These are phyloP conservation scores for Sorex fumeus DNA, from an alignment of 2,113 vertebrate species.

Conservation along the genomic window DNA sequence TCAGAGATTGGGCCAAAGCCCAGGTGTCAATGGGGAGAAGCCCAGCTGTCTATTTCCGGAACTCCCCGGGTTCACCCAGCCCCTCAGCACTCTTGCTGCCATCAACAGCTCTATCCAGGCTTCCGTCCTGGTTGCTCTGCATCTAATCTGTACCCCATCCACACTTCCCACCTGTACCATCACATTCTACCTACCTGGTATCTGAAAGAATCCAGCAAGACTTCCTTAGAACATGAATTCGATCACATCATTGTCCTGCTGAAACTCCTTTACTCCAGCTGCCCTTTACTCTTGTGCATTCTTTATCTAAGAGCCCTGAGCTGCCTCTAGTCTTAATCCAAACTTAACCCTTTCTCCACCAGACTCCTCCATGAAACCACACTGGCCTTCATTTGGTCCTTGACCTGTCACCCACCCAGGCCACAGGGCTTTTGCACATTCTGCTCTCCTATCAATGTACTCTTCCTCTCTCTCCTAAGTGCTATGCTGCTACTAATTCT, in stretches of 20 bases:
- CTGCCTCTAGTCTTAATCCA: background rate
- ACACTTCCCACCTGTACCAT: background rate
- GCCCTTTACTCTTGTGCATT: background rate
- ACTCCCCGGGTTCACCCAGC: background rate
- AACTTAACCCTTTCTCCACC: rapidly evolving
- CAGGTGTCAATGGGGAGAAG: background rate
- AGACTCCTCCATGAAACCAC: background rate
- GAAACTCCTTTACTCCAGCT: background rate
- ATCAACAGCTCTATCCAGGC: background rate
- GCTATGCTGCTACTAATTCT: background rate
- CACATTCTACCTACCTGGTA: background rate
- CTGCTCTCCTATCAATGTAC: background rate
- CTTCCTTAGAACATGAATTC: background rate
- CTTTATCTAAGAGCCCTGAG: background rate
- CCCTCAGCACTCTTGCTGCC: background rate
- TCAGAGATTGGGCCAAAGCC: background rate
- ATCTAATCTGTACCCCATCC: too few species aligned
- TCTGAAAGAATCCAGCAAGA: background rate
- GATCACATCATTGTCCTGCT: background rate
- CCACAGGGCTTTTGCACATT: background rate
- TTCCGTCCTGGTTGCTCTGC: background rate
- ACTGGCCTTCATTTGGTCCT: background rate
- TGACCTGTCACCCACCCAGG: background rate
- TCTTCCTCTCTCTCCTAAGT: background rate
- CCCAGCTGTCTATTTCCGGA: background rate